phyloP scores from a whole-genome alignment of 2,888 invertebrate species.

The Pteria penguin region DNA sequence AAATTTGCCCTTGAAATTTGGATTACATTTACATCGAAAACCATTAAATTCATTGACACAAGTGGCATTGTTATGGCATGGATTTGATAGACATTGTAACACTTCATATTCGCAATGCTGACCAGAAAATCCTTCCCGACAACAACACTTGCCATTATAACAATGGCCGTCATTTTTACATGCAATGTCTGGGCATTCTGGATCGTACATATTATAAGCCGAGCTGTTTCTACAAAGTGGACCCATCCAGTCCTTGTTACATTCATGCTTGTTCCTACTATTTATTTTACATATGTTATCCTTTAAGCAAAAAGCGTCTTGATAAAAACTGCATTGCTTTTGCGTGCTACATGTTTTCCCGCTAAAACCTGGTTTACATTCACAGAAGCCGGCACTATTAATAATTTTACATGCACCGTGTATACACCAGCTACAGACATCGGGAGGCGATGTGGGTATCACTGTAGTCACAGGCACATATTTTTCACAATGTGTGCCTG shows the following conservation, averaged over 20 bases:
- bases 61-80: conserved; percentile 55
- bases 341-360: conserved; percentile 15
- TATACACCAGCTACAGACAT: conserved; percentile 12
- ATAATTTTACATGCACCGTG: conserved; percentile 14
- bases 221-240: conserved; percentile 17
- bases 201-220: conserved; percentile 13
- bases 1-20: conserved; percentile 4
- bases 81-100: conserved; percentile 40
- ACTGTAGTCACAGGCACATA: background rate
- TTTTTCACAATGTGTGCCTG: conserved; percentile 49
- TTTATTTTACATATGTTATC: conserved; percentile 8
- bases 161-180: conserved; percentile 41
- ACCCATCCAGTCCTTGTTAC: conserved; percentile 9
- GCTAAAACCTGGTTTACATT: conserved; percentile 15
- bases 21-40: conserved; percentile 53
- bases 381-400: background rate
- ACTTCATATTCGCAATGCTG: conserved; percentile 37
- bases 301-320: conserved; percentile 22
- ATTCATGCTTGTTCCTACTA: background rate
- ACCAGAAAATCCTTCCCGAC: conserved; percentile 51
- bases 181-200: conserved; percentile 30
- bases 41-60: conserved; percentile 44
- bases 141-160: conserved; percentile 50
- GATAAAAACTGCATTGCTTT: background rate
- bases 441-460: background rate